Base-by-base conservation (phyloP, 2,113 vertebrate species). In the Ophthalmolycus amberensis region DNA sequence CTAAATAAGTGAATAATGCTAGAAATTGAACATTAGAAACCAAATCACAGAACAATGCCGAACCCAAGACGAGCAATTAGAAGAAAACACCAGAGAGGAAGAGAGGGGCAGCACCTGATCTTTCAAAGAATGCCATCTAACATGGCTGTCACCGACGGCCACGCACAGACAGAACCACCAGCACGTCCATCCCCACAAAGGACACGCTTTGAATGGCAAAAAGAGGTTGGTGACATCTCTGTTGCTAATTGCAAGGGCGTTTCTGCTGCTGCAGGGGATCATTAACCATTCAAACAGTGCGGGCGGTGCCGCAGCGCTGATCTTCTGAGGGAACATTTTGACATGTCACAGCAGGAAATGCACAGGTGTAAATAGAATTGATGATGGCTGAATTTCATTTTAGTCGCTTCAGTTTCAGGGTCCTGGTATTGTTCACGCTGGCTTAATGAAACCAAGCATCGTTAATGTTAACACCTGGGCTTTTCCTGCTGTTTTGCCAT, bases 61-160 rank as follows among this genome's bases (percentile, higher is more conserved):
- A 86, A 71, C 82, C 80, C 82, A 85, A 69, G 66, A 80, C 44
- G 56, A 73, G 85, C 88, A 89, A 92, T 93, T 91, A 90, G 70
- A 50, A 27, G 62, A 81, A 85, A 87, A 79, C 84, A 60, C 74
- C 9, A 38, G 85, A 80, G 37, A 56, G 80, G 62, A 12, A 32
- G 27, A 50, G 42, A 63, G 56, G 29, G 29, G 29, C 29, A 9
- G 64, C 48, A 38, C 27, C 46, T 64, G 63, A 77, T 81, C 77
- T 60, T 54, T 80, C 9, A 60, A 40, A 77, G 60, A 70, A 72
- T 18, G 48, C 58, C 60, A 44, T 64, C 32, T 46, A 65, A 68
- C 14, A n/a, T 67, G 16, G 71, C 66, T 65, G 72, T 68, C 75
- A 68, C 54, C n/a, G 44, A 66, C 54, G n/a, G 4, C 62, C 63